Evolutionary conservation across 2,797 vertebrate species (phyloP).

Genomic region (Mycteria americana): DNA sequence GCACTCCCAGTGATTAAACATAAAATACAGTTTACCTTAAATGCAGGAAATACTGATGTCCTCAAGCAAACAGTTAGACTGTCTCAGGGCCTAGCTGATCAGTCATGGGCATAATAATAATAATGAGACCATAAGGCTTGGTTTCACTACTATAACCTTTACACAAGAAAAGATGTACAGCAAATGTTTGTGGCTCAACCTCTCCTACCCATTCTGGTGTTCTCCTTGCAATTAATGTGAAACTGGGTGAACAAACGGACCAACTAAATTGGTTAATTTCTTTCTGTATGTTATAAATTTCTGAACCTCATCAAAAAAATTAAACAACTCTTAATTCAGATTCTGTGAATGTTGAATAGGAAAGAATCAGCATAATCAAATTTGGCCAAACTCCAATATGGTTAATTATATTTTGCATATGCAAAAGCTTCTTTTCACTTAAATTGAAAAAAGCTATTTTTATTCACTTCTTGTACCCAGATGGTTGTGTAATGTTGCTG

Average conservation of each 20-base stretch:
- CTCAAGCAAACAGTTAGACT: not conserved
- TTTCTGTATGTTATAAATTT: constrained; percentile 19
- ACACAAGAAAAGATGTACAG: not conserved
- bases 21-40: not conserved
- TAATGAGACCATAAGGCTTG: not conserved
- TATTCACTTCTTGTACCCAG: constrained; percentile 45
- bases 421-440: constrained; percentile 60
- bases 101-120: not conserved
- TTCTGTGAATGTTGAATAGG: constrained; percentile 10
- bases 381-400: constrained; percentile 59
- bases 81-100: not conserved
- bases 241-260: not conserved
- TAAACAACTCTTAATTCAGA: constrained; percentile 61
- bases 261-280: not conserved
- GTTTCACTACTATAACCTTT: not conserved
- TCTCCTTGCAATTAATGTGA: not conserved
- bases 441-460: constrained; percentile 62
- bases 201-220: not conserved
- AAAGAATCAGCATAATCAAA: constrained; percentile 45
- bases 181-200: constrained; percentile 11
- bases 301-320: constrained; percentile 38
- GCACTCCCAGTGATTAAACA: not conserved
- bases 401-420: constrained; percentile 68
- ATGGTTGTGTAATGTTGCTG: not conserved
- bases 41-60: not conserved